A percentile compares a stretch with the other conserved stretches of the same genome.
Conservation (phyloP, 2,113 vertebrate genomes). For the Dromaius novaehollandiae region DNA sequence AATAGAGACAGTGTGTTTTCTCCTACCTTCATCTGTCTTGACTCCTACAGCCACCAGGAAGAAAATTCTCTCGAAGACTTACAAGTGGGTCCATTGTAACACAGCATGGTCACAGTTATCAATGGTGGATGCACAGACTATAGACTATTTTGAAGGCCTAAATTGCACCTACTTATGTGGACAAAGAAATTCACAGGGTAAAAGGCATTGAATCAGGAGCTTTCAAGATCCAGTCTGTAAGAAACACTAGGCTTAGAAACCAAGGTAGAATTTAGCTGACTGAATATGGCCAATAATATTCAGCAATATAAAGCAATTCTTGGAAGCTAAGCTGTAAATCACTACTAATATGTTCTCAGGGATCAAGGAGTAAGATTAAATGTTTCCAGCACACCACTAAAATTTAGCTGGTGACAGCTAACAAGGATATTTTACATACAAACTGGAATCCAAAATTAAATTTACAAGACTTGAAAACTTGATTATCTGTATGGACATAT, state of each 20-base stretch:
- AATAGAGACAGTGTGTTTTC: neutral
- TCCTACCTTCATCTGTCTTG: neutral
- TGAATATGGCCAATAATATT: neutral
- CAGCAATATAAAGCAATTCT: slow-evolving; percentile 28
- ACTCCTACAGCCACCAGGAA: neutral
- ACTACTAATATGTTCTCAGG: slow-evolving; percentile 19
- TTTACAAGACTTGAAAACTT: neutral
- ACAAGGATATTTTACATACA: neutral
- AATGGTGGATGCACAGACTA: neutral
- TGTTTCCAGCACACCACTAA: neutral
- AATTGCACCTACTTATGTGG: neutral
- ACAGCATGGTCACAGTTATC: neutral
- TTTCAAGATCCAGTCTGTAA: neutral
- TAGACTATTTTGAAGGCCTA: neutral
- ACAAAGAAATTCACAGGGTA: neutral
- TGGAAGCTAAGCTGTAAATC: slow-evolving; percentile 19
- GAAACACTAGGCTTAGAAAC: neutral
- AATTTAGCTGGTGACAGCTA: neutral
- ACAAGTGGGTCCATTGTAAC: neutral
- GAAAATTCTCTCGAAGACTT: neutral
- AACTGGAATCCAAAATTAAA: slow-evolving; percentile 12
- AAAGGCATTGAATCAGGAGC: neutral
- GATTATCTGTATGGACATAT: neutral
- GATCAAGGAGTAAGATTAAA: slow-evolving; percentile 27
- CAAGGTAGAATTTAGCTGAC: neutral